Evolutionary conservation across 2,888 invertebrate species (phyloP).

Genomic region (Cataglyphis livida): DNA sequence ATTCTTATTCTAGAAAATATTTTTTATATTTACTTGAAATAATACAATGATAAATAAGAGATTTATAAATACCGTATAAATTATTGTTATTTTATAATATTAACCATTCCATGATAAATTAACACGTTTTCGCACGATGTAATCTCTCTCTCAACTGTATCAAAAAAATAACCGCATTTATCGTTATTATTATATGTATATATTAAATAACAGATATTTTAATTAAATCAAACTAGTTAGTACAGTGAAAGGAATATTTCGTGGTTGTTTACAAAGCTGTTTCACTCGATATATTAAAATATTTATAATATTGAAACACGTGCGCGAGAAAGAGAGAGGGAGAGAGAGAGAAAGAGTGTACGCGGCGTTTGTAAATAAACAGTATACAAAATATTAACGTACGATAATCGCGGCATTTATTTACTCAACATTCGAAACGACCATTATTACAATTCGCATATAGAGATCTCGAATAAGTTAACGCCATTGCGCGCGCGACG

Average conservation of each 20-base stretch:
- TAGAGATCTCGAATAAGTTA: slow-evolving; percentile 33
- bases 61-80: slow-evolving; percentile 4
- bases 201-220: slow-evolving; percentile 26
- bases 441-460: slow-evolving; percentile 36
- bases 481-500: slow-evolving; percentile 15
- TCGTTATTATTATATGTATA: not conserved
- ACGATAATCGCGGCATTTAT: slow-evolving; percentile 35
- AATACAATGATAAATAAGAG: not conserved
- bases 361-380: slow-evolving; percentile 20
- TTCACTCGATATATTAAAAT: slow-evolving; percentile 23
- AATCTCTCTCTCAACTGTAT: slow-evolving; percentile 4
- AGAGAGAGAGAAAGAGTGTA: no score
- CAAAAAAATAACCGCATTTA: not conserved
- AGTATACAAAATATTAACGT: slow-evolving; percentile 36
- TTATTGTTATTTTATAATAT: slow-evolving; percentile 15
- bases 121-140: not conserved
- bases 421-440: slow-evolving; percentile 27
- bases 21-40: slow-evolving; percentile 2
- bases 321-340: not conserved
- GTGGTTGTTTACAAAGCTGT: slow-evolving; percentile 22
- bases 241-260: slow-evolving; percentile 20
- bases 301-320: slow-evolving; percentile 5
- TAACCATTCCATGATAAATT: slow-evolving; percentile 28
- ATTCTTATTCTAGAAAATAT: not conserved
- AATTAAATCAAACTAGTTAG: slow-evolving; percentile 31